Evolutionary conservation across 2,888 invertebrate species (phyloP), one percentile per base, ranked within the genome.

Genomic region (Cerceris ruficornis): DNA sequence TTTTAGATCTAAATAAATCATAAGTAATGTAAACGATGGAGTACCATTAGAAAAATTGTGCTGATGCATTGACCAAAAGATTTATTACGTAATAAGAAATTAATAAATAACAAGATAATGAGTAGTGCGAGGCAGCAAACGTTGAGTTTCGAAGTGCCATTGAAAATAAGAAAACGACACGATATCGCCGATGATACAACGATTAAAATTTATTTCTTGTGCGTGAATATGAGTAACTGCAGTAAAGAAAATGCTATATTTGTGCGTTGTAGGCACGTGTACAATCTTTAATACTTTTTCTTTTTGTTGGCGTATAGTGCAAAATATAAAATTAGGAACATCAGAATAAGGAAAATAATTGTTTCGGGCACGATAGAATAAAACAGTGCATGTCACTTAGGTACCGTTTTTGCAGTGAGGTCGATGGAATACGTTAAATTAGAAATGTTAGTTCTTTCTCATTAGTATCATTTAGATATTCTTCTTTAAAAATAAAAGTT

Each of bases 321-420:
- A 67, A 77, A 59, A 49, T 17, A 50, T 77, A 43, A 73, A 77
- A 77, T 67, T 79, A 79, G 79, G 77, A 77, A 77, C 79, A 73
- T 77, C 62, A 66, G 69, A 73, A 50, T 73, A 69, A 77, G 69
- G 72, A 77, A 43, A 77, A 77, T 69, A 15, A 50, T 69, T 54
- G 57, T 52, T 59, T 71, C 52, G 43, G 64, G 65, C 57, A n/a
- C 70, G 49, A 49, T 11, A 68, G 55, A 52, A 39, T 59, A 64
- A n/a, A 62, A 14, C 46, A 28, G 28, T 70, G 54, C 17, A 67
- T 60, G 67, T 67, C 67, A 61, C 50, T 60, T 15, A 49, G 28
- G 43, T 41, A 69, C 67, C 14, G 43, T 72, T 67, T 54, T 14
- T 54, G 60, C 55, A 41, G 42, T 17, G 58, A 76, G 59, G 50